Base-by-base conservation (phyloP, 2,888 invertebrate genomes). In the Synergus umbraculus region DNA sequence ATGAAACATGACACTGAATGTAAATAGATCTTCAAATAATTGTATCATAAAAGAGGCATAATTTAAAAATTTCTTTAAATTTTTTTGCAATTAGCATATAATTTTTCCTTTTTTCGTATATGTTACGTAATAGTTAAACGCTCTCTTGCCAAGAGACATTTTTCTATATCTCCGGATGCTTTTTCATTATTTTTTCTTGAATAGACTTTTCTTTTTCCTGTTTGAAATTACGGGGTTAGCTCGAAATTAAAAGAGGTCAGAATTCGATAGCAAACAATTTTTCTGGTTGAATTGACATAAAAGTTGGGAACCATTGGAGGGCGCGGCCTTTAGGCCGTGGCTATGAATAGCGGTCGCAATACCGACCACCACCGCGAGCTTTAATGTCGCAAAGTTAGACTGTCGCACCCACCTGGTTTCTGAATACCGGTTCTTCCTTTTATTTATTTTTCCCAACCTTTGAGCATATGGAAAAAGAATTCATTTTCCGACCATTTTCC, bases 301-400 rank as follows among this genome's bases (percentile, higher is more conserved):
- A 82, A 85, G 84, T 85, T 84, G 83, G 78, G 83, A 83, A 87
- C 87, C 86, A 81, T 83, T 82, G 82, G 79, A 81, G 84, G 87
- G 87, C 82, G 87, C 87, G 87, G 87, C 84, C 82, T 82, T 82
- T 81, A 79, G 84, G 82, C 83, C 82, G 82, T 76, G 77, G 84
- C 87, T 87, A 87, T 87, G 86, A 86, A 87, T 87, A 87, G 86
- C 84, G 84, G 83, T 79, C 81, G 83, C 82, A 83, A 79, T 78
- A 82, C 83, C 78, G 78, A 81, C 66, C 46, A 46, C 46, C 18
- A 60, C 60, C 76, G 80, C 37, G 60, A 22, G 79, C 79, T 77
- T 37, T 81, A 81, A 81, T 81, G 81, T 81, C 79, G 78, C 77
- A 77, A 77, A 81, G 79, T 81, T 76, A 79, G 78, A 79, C 77